A percentile compares a stretch with the other conserved stretches of the same genome.
Evolutionary conservation across 2,113 vertebrate species (phyloP).

Genomic region (Otolemur garnettii): DNA sequence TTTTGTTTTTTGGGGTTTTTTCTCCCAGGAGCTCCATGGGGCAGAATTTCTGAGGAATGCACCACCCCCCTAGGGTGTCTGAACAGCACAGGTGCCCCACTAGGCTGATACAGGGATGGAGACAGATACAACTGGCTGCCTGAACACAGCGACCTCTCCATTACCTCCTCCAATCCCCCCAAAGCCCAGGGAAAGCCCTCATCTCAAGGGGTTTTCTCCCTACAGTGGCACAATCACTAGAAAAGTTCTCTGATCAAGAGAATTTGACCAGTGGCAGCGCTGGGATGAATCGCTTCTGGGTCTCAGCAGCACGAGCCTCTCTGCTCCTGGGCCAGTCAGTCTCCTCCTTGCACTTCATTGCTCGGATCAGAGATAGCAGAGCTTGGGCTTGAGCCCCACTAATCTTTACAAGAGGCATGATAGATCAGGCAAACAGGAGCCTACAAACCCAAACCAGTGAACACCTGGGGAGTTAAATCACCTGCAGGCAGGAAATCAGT

Average conservation of each 20-base stretch:
- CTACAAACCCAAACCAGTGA: not conserved
- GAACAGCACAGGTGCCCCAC: accelerated
- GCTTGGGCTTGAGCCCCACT: not conserved
- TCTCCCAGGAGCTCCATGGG: not conserved
- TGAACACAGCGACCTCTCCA: not conserved
- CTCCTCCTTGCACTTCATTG: not conserved
- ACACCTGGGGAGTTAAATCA: not conserved
- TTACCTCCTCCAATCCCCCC: not conserved
- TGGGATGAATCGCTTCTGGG: accelerated
- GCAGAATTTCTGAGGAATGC: not conserved
- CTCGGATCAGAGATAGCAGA: not conserved
- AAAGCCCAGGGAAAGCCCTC: not conserved
- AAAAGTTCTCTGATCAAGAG: not conserved
- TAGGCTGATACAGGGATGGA: not conserved
- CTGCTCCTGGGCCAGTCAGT: not conserved
- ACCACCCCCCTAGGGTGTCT: not conserved
- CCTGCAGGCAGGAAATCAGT: not conserved
- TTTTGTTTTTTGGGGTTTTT: not conserved
- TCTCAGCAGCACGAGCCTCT: not conserved
- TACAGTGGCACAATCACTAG: not conserved
- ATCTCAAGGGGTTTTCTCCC: not conserved
- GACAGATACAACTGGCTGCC: not conserved
- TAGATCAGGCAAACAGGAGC: not conserved
- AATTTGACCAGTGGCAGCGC: too few species aligned
- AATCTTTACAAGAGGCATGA: not conserved